A percentile compares a stretch with the other conserved stretches of the same genome.
These are phyloP conservation scores for Polietes domitor DNA, from an alignment of 2,888 invertebrate genomes.

Conservation along the genomic window DNA sequence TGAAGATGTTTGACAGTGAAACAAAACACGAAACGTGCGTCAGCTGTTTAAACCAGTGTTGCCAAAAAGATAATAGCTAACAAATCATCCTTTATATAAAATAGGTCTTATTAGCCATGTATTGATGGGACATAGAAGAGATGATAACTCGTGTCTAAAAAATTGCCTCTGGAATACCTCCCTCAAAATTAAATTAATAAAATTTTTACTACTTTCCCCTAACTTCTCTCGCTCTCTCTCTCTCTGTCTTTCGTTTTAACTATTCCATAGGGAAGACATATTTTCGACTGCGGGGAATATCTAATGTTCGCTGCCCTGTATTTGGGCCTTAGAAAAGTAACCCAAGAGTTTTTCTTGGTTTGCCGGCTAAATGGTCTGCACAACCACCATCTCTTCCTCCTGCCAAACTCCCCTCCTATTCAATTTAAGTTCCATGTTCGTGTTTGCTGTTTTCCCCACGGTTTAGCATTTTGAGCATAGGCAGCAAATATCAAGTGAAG, in stretches of 20 bases:
- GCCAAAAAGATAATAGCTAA: too few species aligned
- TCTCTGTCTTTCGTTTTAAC: constrained; percentile 51
- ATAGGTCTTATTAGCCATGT: too few species aligned
- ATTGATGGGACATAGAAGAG: too few species aligned
- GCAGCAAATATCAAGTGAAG: constrained; percentile 31
- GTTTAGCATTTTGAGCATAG: not conserved
- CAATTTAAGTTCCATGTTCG: not conserved
- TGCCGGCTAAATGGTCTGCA: not conserved
- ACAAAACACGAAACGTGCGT: too few species aligned
- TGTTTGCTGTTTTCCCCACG: not conserved
- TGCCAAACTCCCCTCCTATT: not conserved
- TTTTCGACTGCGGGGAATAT: not conserved
- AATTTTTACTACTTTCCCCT: constrained; percentile 40
- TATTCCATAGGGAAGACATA: constrained; percentile 39
- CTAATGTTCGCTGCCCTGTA: not conserved
- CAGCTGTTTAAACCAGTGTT: too few species aligned
- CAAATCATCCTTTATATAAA: too few species aligned
- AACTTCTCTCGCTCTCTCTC: too few species aligned
- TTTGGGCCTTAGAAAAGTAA: not conserved
- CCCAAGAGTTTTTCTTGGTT: not conserved
- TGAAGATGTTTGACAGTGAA: too few species aligned
- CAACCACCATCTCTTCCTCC: not conserved
- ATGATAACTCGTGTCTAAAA: too few species aligned
- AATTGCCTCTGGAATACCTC: too few species aligned
- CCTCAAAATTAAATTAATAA: not conserved